A percentile compares a stretch with the other conserved stretches of the same genome.
These are phyloP conservation scores for Tipula vernalis DNA, from an alignment of 2,888 invertebrate species.

Conservation along the genomic window DNA sequence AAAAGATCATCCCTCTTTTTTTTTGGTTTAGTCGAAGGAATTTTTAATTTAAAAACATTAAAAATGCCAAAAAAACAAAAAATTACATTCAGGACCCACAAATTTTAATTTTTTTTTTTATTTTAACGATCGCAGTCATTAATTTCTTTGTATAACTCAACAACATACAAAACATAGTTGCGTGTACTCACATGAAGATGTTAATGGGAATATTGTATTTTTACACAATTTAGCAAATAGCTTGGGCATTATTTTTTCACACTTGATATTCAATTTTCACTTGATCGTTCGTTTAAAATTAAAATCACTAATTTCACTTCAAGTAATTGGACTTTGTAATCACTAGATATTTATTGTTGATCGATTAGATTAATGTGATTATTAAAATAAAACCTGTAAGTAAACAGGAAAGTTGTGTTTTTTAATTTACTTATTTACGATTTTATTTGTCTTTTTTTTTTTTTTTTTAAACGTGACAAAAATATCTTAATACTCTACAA, in stretches of 20 bases:
- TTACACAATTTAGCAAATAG: background rate
- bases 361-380: background rate
- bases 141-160: background rate
- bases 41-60: background rate
- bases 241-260: background rate
- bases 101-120: background rate
- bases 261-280: background rate
- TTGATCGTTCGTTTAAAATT: background rate
- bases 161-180: background rate
- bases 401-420: background rate
- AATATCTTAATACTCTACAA: background rate
- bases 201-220: background rate
- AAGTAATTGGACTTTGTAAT: background rate
- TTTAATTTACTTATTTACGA: background rate
- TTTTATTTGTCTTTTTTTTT: background rate
- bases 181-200: background rate
- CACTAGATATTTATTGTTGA: background rate
- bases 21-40: background rate
- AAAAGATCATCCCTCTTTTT: background rate
- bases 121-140: background rate
- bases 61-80: background rate
- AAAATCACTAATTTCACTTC: background rate
- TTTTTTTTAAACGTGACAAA: background rate
- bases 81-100: background rate
- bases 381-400: background rate